Conservation (phyloP, 2,113 vertebrate genomes). For the Aspidoscelis tigris region DNA sequence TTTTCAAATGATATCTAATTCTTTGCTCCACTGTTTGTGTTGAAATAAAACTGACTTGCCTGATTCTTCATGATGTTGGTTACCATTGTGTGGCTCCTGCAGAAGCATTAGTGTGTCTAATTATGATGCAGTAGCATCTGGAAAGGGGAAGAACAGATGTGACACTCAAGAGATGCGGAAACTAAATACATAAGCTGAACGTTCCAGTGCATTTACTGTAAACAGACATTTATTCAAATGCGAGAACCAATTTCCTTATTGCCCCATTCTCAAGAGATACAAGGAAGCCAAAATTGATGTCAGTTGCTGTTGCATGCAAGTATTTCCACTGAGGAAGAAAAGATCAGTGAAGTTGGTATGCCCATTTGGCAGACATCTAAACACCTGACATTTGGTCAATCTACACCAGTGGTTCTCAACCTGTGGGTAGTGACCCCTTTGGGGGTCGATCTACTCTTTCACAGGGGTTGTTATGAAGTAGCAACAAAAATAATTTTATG, state of each 20-base stretch:
- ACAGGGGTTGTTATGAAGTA: no score
- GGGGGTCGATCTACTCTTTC: no score
- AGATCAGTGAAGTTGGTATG: no score
- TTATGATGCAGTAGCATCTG: conserved; percentile 63
- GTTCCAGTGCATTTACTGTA: conserved; percentile 23
- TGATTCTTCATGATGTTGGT: conserved; percentile 46
- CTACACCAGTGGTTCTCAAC: no score
- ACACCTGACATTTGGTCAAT: no score
- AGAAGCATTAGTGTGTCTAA: conserved; percentile 53
- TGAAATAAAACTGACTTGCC: conserved; percentile 51
- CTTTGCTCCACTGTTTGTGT: conserved; percentile 38
- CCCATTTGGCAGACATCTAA: no score
- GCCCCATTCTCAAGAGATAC: background rate
- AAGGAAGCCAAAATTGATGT: background rate
- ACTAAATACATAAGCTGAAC: conserved; percentile 26
- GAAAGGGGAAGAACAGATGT: conserved; percentile 55
- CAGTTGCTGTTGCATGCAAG: background rate
- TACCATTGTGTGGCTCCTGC: conserved; percentile 53
- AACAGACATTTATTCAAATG: conserved; percentile 6
- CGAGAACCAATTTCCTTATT: conserved; percentile 5
- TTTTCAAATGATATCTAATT: conserved; percentile 10
- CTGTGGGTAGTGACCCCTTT: no score
- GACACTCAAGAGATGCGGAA: conserved; percentile 32
- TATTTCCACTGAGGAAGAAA: no score
- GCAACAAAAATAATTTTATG: no score